phyloP scores from a whole-genome alignment of 1,140 invertebrate species.

The Ridgeia piscesae region DNA sequence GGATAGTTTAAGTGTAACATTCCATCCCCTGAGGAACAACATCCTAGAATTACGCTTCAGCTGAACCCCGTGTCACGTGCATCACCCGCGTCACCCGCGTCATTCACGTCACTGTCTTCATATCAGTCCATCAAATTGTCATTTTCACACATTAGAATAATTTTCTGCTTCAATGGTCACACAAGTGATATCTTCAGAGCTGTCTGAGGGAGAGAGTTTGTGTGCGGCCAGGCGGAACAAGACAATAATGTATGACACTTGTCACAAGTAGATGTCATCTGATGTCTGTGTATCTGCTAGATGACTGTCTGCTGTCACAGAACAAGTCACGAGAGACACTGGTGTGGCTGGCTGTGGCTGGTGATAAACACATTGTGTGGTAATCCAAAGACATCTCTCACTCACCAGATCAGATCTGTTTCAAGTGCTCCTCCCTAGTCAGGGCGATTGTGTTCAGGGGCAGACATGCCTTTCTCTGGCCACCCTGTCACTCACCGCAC shows the following conservation, averaged over 20 bases:
- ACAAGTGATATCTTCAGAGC: neutral
- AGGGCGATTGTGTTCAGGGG: neutral
- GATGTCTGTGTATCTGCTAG: neutral
- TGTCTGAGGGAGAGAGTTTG: neutral
- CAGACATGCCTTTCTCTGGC: too few species aligned
- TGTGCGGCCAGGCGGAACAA: neutral
- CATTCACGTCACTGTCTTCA: neutral
- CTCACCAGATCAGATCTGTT: neutral
- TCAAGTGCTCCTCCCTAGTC: neutral
- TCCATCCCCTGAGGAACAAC: too few species aligned
- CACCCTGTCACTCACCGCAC: neutral
- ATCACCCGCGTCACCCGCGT: too few species aligned
- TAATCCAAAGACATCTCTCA: neutral
- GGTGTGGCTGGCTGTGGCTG: too few species aligned
- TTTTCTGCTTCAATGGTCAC: neutral
- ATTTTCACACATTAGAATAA: neutral
- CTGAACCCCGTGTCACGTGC: neutral
- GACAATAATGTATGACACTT: neutral
- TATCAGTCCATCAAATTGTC: neutral
- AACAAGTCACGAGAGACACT: neutral
- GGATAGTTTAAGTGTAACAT: too few species aligned
- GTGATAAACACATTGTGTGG: neutral
- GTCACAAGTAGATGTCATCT: neutral
- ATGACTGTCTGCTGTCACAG: neutral
- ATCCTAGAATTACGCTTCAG: neutral